Percentiles rank a stretch among this genome's conserved stretches.
Conservation (phyloP, 2,888 invertebrate genomes). For the Scaptomyza cyrtandrae region DNA sequence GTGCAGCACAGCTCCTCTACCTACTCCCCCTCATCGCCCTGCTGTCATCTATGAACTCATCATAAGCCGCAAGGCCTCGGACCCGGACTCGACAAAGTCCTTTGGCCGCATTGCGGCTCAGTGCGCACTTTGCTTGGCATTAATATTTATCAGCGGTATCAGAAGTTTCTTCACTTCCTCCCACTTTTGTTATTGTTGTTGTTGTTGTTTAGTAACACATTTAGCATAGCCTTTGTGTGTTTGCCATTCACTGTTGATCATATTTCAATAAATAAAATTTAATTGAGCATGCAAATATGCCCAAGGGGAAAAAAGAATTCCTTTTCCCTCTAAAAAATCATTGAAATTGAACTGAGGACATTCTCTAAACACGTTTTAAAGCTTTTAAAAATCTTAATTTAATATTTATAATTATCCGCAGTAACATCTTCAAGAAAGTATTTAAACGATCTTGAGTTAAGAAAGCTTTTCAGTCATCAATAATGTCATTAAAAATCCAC, state of each 20-base stretch:
- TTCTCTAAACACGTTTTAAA: too few species aligned
- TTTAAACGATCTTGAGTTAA: too few species aligned
- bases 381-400: too few species aligned
- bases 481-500: too few species aligned
- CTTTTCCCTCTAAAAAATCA: too few species aligned
- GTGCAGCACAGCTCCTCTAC: constrained; percentile 35
- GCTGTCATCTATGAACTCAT: constrained; percentile 1
- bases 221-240: constrained; percentile 69
- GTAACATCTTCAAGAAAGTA: too few species aligned
- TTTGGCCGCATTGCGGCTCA: constrained; percentile 77
- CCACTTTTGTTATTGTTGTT: constrained; percentile 10
- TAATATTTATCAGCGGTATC: constrained; percentile 80
- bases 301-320: not conserved
- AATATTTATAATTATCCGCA: too few species aligned
- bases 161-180: constrained; percentile 40
- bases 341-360: too few species aligned
- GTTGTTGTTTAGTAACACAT: constrained; percentile 53
- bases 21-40: not conserved
- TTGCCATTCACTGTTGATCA: constrained; percentile 47
- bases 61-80: constrained; percentile 23
- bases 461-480: too few species aligned
- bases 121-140: constrained; percentile 79
- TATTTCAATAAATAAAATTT: constrained; percentile 76
- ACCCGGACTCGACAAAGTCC: constrained; percentile 61
- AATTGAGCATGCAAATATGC: constrained; percentile 46